Evolutionary conservation across 2,888 invertebrate genomes (phyloP), one percentile per base, ranked within the genome.

Genomic region (Cryptus armator): DNA sequence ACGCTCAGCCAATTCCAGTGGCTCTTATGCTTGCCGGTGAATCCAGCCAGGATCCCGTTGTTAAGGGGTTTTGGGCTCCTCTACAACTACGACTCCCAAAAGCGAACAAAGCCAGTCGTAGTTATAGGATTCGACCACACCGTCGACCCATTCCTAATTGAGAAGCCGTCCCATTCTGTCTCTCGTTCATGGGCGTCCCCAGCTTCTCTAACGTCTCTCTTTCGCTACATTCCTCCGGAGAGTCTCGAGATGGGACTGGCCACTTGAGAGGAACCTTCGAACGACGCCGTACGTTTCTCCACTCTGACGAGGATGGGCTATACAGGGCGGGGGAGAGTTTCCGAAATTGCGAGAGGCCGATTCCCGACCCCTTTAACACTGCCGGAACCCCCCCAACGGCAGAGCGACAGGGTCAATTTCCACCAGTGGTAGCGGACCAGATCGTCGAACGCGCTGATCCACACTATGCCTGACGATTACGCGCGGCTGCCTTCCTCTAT

Each of bases 351-450:
- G 48, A 79, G 43, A 76, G 74, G 59, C 72, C 67, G 16, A 48
- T 51, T 82, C 71, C 68, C 70, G 79, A 67, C 70, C 84, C 78
- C 81, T 79, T 82, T 75, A 70, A 80, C 83, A 53, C 72, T 37
- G 5, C 6, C 46, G 79, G 53, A 53, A 68, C 70, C 64, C 46
- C 29, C 14, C 29, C 70, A 80, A 59, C 56, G 43, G 10, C 37
- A 29, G 16, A 53, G 80, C 77, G 67, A 75, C 81, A 79, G 85
- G 75, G 79, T 85, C 85, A 85, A 82, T 85, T 85, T 79, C 81
- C 70, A 82, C 56, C 44, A 75, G 59, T 37, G 46, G 59, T 75
- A 48, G 12, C 67, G 64, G 62, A 19, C 29, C 29, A 37, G 44
- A 56, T 70, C 70, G 67, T 66, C 43, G 32, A 37, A 46, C 48